phyloP scores from a whole-genome alignment of 37 sponge, comb jelly and placozoan species.

The Geodia barretti region DNA sequence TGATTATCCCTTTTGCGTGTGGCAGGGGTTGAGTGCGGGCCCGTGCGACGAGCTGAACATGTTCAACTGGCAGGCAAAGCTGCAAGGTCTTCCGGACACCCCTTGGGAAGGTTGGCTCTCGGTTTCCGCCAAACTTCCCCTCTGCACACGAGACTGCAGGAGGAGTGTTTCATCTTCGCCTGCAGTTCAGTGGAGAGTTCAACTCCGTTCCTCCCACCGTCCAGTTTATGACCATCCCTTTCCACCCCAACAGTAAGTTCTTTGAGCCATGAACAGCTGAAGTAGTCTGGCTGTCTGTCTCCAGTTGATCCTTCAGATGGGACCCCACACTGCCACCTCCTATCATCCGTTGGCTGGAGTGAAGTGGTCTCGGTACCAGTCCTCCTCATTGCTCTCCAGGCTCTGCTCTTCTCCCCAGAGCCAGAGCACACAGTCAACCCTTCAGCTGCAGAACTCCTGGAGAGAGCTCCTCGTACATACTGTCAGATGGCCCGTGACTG shows the following conservation, averaged over 20 bases:
- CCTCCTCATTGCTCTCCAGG: constrained; percentile 40
- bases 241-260: constrained; percentile 82
- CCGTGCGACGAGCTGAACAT: constrained; percentile 44
- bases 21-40: constrained; percentile 64
- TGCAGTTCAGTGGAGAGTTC: constrained; percentile 68
- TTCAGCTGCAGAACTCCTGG: constrained; percentile 56
- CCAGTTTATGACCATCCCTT: constrained; percentile 86
- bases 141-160: constrained; percentile 16
- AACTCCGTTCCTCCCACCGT: constrained; percentile 69
- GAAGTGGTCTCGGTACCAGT: constrained; percentile 28
- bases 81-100: constrained; percentile 61
- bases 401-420: constrained; percentile 32
- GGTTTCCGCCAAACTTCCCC: background rate
- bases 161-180: constrained; percentile 60
- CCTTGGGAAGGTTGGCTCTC: constrained; percentile 76
- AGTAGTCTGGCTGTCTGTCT: background rate
- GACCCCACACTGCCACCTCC: constrained; percentile 20
- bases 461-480: constrained; percentile 73
- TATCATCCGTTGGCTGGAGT: constrained; percentile 25
- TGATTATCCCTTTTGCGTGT: background rate
- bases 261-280: background rate
- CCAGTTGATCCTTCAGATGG: constrained; percentile 61
- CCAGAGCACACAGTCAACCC: constrained; percentile 46
- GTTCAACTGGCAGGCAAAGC: constrained; percentile 69
- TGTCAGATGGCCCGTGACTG: constrained; percentile 90